Conservation (phyloP, 2,113 vertebrate genomes). For the Pseudorasbora parva region DNA sequence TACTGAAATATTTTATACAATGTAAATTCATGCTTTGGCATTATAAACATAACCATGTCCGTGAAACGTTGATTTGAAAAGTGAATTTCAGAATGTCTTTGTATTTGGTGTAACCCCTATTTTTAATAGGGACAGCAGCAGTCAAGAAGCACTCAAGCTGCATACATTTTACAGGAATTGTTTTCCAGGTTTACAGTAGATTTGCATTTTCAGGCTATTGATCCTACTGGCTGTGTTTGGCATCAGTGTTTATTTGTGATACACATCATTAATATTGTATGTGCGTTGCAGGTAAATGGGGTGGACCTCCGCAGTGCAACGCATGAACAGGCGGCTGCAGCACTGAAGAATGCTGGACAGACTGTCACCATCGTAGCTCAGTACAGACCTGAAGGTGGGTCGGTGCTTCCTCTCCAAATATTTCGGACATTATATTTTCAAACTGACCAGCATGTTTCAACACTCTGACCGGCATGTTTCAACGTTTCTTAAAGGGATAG, state of each 20-base stretch:
- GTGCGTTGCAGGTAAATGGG: conserved; percentile 85
- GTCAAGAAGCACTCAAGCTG: neutral
- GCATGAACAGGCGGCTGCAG: conserved; percentile 93
- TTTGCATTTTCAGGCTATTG: neutral
- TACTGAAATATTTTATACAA: neutral
- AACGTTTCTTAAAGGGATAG: neutral
- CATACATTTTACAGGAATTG: neutral
- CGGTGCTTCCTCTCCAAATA: neutral
- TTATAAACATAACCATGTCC: neutral
- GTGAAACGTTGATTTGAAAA: neutral
- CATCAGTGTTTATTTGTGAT: neutral
- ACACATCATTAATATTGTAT: conserved; percentile 10
- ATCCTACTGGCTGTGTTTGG: neutral
- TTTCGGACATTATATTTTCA: neutral
- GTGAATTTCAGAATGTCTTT: neutral
- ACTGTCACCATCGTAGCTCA: conserved; percentile 94
- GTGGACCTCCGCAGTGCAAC: conserved; percentile 92
- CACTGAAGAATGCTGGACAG: conserved; percentile 94
- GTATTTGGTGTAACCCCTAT: neutral
- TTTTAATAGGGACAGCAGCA: neutral
- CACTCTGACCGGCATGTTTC: neutral
- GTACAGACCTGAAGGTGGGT: conserved; percentile 94
- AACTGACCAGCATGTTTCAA: neutral
- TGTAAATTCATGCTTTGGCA: neutral
- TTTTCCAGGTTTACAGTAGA: neutral